Evolutionary conservation across 2,113 vertebrate species (phyloP).

Genomic region (Platysteira castanea): DNA sequence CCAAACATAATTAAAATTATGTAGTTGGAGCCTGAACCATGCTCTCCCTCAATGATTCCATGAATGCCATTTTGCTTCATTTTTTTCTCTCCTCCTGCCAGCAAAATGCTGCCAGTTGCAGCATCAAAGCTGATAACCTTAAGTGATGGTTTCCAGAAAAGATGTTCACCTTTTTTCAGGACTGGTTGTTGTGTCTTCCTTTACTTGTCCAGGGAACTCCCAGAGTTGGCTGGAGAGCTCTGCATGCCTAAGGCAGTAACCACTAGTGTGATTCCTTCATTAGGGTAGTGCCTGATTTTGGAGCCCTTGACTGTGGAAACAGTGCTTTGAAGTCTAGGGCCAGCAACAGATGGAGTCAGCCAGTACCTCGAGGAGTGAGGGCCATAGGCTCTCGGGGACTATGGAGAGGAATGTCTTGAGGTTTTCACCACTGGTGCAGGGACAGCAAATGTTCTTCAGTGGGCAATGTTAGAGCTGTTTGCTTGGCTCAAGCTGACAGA

Average conservation of each 20-base stretch:
- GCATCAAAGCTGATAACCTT: background rate
- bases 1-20: background rate
- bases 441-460: background rate
- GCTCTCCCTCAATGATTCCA: background rate
- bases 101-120: background rate
- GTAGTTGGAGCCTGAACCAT: background rate
- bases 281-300: background rate
- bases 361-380: rapidly evolving
- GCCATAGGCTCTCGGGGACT: rapidly evolving
- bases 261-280: background rate
- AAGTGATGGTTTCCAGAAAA: background rate
- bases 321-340: background rate
- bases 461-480: background rate
- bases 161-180: background rate
- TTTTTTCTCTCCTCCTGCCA: background rate
- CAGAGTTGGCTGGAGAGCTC: background rate
- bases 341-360: background rate
- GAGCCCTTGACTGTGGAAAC: background rate
- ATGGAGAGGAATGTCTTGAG: background rate
- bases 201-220: background rate
- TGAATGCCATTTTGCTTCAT: background rate
- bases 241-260: background rate
- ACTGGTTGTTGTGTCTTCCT: background rate
- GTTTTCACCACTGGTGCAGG: background rate
- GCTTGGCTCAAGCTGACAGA: background rate